Base-by-base conservation (phyloP, 2,797 vertebrate species). In the Carapus acus region DNA sequence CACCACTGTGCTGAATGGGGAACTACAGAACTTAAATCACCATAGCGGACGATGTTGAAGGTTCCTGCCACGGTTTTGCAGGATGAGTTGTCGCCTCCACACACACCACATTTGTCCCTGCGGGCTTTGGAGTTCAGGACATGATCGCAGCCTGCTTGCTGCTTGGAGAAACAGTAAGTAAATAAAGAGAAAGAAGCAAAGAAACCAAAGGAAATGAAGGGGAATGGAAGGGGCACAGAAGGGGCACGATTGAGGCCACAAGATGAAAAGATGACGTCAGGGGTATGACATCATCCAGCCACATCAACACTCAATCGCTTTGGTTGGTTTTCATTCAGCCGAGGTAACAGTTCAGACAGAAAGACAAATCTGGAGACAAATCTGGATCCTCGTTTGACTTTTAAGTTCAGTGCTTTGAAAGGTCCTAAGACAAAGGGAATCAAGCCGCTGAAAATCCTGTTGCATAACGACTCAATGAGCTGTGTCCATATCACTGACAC, bases 101-200 rank as follows among this genome's bases (percentile, higher is more conserved):
- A 99, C 65, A 99, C 91, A 2, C 96, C 96, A 68, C 96, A 99
- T 79, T 98, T 99, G 88, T 99, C 96, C 88, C 91, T 91, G 79
- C 96, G 91, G 70, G 94, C 95, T 88, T 99, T 99, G 56, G 96
- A 99, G 87, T 98, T 97, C 76, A 99, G 83, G 63, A 99, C 90
- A 45, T 98, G 95, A 89, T 99, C 96, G 16, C 96, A 99, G 87
- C 96, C 96, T 24, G 96, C 96, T 94, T 98, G 94, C 96, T 99
- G 90, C 82, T 85, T 62, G 24, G 6, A 50, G 3, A 12, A 1
- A 46, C 18, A n/a, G n/a, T n/a, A n/a, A n/a, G n/a, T n/a, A n/a
- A n/a, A n/a, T n/a, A n/a, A n/a, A n/a, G n/a, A n/a, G n/a, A n/a
- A n/a, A n/a, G n/a, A n/a, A n/a, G n/a, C n/a, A n/a, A n/a, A n/a